Percentiles rank a stretch among this genome's conserved stretches.
These are phyloP conservation scores for Aplochiton taeniatus DNA, from an alignment of 2,797 vertebrate genomes.

Conservation along the genomic window DNA sequence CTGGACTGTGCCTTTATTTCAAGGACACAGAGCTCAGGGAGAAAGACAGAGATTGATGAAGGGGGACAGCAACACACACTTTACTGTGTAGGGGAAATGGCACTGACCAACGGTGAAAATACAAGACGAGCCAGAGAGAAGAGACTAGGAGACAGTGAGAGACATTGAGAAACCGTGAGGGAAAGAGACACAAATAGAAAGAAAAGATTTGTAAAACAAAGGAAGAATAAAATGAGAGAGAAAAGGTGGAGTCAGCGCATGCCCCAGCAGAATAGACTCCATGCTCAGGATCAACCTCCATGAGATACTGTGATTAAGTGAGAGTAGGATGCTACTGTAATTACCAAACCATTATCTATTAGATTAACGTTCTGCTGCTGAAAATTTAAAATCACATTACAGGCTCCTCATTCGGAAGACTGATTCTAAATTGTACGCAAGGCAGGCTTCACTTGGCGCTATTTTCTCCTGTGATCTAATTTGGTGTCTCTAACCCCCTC, in stretches of 20 bases:
- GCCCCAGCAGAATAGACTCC: slow-evolving; percentile 6
- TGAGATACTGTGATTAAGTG: slow-evolving; percentile 19
- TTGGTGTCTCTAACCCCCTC: slow-evolving; percentile 6
- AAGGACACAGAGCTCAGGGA: slow-evolving; percentile 39
- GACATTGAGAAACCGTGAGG: not conserved
- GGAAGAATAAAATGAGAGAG: too few relatives aligned
- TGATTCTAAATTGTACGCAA: slow-evolving; percentile 14
- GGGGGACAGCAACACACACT: slow-evolving; percentile 49
- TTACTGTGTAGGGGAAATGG: slow-evolving; percentile 50
- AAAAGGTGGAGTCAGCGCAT: not conserved
- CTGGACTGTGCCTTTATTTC: not conserved
- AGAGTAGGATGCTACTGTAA: slow-evolving; percentile 14
- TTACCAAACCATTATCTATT: slow-evolving; percentile 35
- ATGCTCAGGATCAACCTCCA: slow-evolving; percentile 11
- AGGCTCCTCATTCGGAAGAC: slow-evolving; percentile 18
- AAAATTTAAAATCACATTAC: slow-evolving; percentile 33
- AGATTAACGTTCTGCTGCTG: slow-evolving; percentile 30
- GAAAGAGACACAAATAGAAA: not conserved
- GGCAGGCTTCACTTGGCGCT: slow-evolving; percentile 9
- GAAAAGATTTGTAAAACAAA: not conserved
- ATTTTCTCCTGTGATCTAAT: slow-evolving; percentile 24
- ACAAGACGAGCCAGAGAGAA: not conserved
- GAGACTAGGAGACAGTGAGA: not conserved
- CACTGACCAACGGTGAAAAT: slow-evolving; percentile 27
- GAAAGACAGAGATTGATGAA: slow-evolving; percentile 62